Evolutionary conservation across 1,140 invertebrate genomes (phyloP).

Genomic region (Platyscapa corneri): DNA sequence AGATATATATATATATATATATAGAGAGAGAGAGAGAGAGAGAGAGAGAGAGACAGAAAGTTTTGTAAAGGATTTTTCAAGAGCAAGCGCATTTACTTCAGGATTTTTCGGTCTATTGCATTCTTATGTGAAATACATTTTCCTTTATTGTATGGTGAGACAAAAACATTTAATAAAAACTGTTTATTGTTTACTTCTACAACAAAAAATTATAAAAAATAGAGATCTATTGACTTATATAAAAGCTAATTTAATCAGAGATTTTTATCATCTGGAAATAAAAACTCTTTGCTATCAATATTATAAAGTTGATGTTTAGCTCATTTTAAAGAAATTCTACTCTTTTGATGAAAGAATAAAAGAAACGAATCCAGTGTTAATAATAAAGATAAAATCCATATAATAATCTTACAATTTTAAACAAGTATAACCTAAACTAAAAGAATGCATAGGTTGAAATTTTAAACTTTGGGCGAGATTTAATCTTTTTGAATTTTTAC

Average conservation of each 20-base stretch:
- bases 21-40: neutral
- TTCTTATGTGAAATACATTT: neutral
- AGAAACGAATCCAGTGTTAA: neutral
- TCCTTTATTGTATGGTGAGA: neutral
- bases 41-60: neutral
- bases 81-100: slow-evolving; percentile 11
- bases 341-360: neutral
- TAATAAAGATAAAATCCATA: neutral
- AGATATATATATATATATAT: no score
- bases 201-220: neutral
- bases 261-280: neutral
- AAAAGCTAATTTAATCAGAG: neutral
- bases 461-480: neutral
- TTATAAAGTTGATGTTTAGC: neutral
- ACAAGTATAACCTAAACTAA: neutral
- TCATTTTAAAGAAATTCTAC: neutral
- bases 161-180: neutral
- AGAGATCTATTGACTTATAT: neutral
- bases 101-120: slow-evolving; percentile 13
- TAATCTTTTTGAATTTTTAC: neutral
- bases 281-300: neutral
- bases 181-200: neutral
- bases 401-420: neutral
- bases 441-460: neutral
- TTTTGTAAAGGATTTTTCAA: slow-evolving; percentile 43